Conservation (phyloP, 2,797 vertebrate species). For the Spea hammondii region DNA sequence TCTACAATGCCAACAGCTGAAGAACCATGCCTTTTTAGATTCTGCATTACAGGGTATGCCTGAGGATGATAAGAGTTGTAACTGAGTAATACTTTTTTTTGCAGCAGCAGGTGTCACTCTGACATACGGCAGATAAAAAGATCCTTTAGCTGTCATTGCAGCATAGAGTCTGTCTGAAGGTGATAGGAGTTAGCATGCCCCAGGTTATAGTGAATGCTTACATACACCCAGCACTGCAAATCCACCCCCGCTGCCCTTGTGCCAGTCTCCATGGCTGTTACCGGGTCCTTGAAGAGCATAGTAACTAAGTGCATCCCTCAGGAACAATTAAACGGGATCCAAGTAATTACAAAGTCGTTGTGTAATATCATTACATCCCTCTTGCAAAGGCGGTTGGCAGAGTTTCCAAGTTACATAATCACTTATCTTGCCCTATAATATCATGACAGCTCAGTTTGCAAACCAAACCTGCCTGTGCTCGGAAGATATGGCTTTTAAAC, state of each 20-base stretch:
- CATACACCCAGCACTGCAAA: too few species aligned
- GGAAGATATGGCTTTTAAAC: not conserved
- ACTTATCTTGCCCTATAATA: slow-evolving; percentile 14
- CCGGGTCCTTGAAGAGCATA: slow-evolving; percentile 26
- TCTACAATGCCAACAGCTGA: too few species aligned
- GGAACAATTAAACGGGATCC: slow-evolving; percentile 29
- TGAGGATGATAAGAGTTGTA: too few species aligned
- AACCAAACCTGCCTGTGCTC: not conserved
- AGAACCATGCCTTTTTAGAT: too few species aligned
- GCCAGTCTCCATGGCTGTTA: slow-evolving; percentile 6
- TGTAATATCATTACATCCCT: slow-evolving; percentile 29
- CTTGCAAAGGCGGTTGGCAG: slow-evolving; percentile 21
- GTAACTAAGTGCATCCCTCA: slow-evolving; percentile 20
- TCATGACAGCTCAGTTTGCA: slow-evolving; percentile 18
- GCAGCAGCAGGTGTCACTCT: too few species aligned
- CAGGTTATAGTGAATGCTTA: too few species aligned
- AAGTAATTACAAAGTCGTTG: slow-evolving; percentile 31
- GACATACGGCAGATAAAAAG: too few species aligned
- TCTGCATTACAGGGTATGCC: too few species aligned
- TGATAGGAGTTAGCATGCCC: too few species aligned
- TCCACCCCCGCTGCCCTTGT: not conserved
- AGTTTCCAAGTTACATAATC: slow-evolving; percentile 29
- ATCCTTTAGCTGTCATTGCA: too few species aligned
- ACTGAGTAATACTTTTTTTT: too few species aligned
- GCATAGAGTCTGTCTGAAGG: too few species aligned